A percentile compares a stretch with the other conserved stretches of the same genome.
These are phyloP conservation scores for Subanguina moxae DNA, from an alignment of 1,140 invertebrate species.

Conservation along the genomic window DNA sequence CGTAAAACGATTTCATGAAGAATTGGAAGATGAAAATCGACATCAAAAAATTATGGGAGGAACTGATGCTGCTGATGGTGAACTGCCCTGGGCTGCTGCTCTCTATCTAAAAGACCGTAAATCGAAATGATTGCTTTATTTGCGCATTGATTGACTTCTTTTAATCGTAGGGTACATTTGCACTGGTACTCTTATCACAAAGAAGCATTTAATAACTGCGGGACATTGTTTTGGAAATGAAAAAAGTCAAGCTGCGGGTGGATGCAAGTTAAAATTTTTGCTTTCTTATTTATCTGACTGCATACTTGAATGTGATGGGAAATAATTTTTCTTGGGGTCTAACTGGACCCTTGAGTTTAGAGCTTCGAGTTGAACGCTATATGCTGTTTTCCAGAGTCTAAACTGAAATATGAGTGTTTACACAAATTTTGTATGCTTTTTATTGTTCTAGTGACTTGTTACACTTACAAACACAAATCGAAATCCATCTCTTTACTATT, in stretches of 20 bases:
- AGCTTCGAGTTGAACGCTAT: too few relatives aligned
- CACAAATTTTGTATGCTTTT: too few relatives aligned
- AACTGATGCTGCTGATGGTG: background rate
- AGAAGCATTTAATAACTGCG: background rate
- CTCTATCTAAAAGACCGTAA: background rate
- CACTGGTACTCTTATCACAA: background rate
- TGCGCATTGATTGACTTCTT: background rate
- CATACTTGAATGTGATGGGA: background rate
- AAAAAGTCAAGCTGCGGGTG: background rate
- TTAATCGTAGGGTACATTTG: background rate
- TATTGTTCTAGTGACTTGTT: too few relatives aligned
- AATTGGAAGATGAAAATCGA: background rate
- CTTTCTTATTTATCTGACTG: background rate
- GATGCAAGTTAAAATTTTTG: background rate
- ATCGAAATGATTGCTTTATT: background rate
- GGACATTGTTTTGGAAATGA: constrained; percentile 1
- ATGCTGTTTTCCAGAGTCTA: too few relatives aligned
- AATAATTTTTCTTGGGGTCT: too few relatives aligned
- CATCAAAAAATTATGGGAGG: constrained; percentile 2
- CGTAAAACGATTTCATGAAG: background rate
- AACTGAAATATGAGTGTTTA: too few relatives aligned
- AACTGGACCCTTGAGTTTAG: too few relatives aligned
- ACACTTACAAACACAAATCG: too few relatives aligned
- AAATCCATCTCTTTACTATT: too few relatives aligned
- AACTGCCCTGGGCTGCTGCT: background rate